phyloP scores from a whole-genome alignment of 2,888 invertebrate genomes.

The Phaonia tiefii region DNA sequence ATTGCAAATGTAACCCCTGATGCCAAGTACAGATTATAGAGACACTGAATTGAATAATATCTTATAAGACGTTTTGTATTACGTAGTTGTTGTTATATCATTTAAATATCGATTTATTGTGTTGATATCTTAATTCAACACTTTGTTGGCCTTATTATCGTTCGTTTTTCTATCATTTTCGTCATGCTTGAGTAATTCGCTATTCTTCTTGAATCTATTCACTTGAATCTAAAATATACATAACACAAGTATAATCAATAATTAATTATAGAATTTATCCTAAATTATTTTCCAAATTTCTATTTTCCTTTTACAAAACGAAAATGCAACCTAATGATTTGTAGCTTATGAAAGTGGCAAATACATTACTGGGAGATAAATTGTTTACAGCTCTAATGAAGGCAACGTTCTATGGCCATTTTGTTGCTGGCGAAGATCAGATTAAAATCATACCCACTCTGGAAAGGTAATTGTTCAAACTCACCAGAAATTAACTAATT shows the following conservation, averaged over 20 bases:
- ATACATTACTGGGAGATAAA: constrained; percentile 88
- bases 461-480: constrained; percentile 83
- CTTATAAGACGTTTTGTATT: constrained; percentile 26
- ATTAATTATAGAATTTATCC: constrained; percentile 15
- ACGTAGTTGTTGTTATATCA: not conserved
- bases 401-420: constrained; percentile 98
- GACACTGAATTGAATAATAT: constrained; percentile 15
- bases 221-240: not conserved
- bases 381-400: constrained; percentile 94
- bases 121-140: not conserved
- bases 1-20: too few relatives aligned
- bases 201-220: not conserved
- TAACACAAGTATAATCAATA: not conserved
- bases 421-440: constrained; percentile 98
- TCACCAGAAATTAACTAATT: constrained; percentile 73
- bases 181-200: constrained; percentile 11
- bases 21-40: not conserved
- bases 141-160: not conserved
- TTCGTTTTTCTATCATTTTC: constrained; percentile 26
- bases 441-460: constrained; percentile 91
- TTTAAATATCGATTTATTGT: constrained; percentile 16
- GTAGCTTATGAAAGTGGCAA: constrained; percentile 91
- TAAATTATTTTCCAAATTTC: constrained; percentile 25
- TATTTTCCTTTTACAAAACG: constrained; percentile 17
- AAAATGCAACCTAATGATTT: constrained; percentile 36